Conservation (phyloP, 2,113 vertebrate species). For the Lipotes vexillifer region DNA sequence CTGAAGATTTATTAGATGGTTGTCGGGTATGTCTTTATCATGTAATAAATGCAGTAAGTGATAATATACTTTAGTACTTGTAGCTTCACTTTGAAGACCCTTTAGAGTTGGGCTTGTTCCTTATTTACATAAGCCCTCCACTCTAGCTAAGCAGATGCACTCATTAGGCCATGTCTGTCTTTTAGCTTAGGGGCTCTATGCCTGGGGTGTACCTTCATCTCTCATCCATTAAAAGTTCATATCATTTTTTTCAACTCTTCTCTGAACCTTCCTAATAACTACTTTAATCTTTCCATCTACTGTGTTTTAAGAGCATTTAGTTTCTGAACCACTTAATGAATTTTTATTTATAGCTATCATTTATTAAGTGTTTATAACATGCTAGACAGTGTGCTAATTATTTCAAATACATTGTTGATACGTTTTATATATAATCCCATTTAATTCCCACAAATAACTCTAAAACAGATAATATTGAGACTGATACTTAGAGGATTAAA, state of each 20-base stretch:
- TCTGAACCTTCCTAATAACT: background rate
- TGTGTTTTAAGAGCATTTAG: background rate
- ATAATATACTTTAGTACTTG: background rate
- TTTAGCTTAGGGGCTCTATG: background rate
- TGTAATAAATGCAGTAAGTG: background rate
- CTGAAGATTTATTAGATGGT: conserved; percentile 94
- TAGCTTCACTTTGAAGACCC: background rate
- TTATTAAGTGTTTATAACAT: background rate
- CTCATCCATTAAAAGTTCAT: background rate
- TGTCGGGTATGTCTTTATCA: conserved; percentile 87
- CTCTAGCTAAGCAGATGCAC: background rate
- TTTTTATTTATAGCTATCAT: background rate
- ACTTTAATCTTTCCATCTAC: background rate
- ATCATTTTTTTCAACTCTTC: background rate
- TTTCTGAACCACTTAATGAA: background rate
- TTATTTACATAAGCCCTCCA: background rate
- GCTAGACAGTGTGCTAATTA: background rate
- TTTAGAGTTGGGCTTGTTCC: background rate
- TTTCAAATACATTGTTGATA: conserved; percentile 23
- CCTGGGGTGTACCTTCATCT: background rate
- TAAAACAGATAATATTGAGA: background rate
- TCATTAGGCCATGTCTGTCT: background rate
- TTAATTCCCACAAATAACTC: background rate
- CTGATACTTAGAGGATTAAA: background rate
- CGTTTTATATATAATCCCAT: background rate